These are phyloP conservation scores for Troglohyphantes excavatus DNA, from an alignment of 2,888 invertebrate genomes.

Conservation along the genomic window DNA sequence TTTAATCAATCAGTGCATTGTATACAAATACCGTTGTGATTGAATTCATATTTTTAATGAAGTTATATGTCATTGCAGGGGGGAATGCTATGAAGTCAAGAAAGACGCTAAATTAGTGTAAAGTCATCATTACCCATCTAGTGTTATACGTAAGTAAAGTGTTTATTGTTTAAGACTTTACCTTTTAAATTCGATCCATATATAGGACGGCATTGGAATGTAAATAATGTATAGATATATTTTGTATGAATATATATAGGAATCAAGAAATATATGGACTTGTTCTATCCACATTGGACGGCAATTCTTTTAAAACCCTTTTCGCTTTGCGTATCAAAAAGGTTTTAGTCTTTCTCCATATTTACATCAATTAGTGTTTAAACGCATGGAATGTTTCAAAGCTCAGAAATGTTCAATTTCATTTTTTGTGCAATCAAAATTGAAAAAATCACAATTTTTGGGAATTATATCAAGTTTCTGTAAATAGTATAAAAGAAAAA, in stretches of 20 bases:
- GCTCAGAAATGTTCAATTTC: not conserved
- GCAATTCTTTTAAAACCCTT: not conserved
- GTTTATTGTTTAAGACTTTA: too few relatives aligned
- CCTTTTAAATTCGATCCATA: not conserved
- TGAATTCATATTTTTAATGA: too few relatives aligned
- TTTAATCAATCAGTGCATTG: too few relatives aligned
- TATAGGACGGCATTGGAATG: not conserved
- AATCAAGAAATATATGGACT: not conserved
- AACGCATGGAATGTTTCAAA: not conserved
- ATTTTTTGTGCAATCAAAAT: too few relatives aligned
- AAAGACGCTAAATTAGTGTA: too few relatives aligned
- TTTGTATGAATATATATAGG: not conserved
- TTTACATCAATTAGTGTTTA: not conserved
- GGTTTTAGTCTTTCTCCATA: not conserved
- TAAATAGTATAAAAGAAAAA: too few relatives aligned
- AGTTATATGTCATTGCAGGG: too few relatives aligned
- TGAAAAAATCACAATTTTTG: not conserved
- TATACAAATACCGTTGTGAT: too few relatives aligned
- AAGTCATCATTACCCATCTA: too few relatives aligned
- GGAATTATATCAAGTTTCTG: too few relatives aligned
- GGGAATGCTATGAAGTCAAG: too few relatives aligned
- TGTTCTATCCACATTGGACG: not conserved
- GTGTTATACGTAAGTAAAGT: too few relatives aligned
- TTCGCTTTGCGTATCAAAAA: not conserved
- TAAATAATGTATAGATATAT: not conserved